A percentile compares a stretch with the other conserved stretches of the same genome.
Evolutionary conservation across 2,113 vertebrate species (phyloP).

Genomic region (Macroglossus sobrinus): DNA sequence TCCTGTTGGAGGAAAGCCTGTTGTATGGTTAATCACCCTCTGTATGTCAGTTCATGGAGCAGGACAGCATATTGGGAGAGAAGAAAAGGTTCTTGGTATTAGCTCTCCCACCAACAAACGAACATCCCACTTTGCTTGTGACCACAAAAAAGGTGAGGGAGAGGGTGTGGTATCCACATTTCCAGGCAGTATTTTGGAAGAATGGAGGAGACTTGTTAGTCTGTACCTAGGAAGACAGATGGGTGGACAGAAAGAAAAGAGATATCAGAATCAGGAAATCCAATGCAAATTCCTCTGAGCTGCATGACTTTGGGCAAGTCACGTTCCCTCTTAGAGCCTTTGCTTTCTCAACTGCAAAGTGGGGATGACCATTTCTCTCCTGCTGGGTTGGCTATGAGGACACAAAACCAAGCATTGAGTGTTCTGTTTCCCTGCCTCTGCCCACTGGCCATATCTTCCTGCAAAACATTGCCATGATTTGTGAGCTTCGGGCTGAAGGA

Average conservation of each 20-base stretch:
- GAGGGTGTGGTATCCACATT: accelerated
- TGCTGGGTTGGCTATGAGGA: background rate
- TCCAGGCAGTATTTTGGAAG: background rate
- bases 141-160: background rate
- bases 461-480: background rate
- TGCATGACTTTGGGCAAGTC: background rate
- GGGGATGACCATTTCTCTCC: background rate
- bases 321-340: background rate
- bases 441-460: accelerated
- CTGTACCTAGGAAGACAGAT: background rate
- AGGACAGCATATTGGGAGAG: background rate
- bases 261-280: background rate
- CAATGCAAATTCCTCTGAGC: background rate
- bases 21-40: background rate
- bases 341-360: background rate
- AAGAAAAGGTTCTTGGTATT: background rate
- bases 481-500: background rate
- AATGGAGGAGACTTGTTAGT: too few species aligned
- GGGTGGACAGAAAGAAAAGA: background rate
- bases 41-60: background rate
- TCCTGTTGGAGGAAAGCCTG: background rate
- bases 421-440: background rate
- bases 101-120: background rate
- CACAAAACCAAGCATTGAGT: background rate
- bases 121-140: background rate